Conservation (phyloP, 2,797 vertebrate genomes). For the Platalea minor region DNA sequence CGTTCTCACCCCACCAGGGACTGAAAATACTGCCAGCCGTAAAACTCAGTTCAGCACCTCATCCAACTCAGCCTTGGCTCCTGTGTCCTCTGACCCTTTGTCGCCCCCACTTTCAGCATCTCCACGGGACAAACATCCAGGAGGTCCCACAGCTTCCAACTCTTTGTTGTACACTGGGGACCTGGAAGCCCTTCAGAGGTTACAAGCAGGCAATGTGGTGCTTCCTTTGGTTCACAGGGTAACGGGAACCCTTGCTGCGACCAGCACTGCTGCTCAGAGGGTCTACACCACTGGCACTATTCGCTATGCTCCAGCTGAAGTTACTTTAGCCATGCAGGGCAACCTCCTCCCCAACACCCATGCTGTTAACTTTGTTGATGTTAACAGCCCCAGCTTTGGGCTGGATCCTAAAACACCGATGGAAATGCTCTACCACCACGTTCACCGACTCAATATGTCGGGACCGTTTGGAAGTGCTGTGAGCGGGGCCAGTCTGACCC, state of each 20-base stretch:
- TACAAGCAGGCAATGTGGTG: conserved; percentile 94
- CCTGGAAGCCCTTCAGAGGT: conserved; percentile 93
- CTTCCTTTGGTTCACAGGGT: conserved; percentile 95
- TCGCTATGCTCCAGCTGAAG: conserved; percentile 96
- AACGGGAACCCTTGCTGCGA: conserved; percentile 89
- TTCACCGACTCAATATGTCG: conserved; percentile 98
- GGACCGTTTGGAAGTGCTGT: conserved; percentile 84
- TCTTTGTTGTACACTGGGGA: conserved; percentile 95
- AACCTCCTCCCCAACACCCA: conserved; percentile 93
- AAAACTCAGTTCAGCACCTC: conserved; percentile 87
- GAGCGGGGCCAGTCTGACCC: conserved; percentile 86
- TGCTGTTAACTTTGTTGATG: conserved; percentile 95
- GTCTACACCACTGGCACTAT: conserved; percentile 99
- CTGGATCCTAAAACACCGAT: conserved; percentile 98
- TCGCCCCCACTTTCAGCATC: conserved; percentile 98
- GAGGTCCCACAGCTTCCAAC: conserved; percentile 85
- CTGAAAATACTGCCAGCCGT: conserved; percentile 86
- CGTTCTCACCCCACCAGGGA: conserved; percentile 93
- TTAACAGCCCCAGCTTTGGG: conserved; percentile 90
- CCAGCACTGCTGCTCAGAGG: conserved; percentile 88
- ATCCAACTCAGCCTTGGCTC: conserved; percentile 82
- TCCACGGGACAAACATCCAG: conserved; percentile 94
- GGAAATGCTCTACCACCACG: conserved; percentile 99
- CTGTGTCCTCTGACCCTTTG: conserved; percentile 89
- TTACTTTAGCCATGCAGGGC: conserved; percentile 95